Evolutionary conservation across 2,888 invertebrate species (phyloP), one percentile per base, ranked within the genome.

Genomic region (Ennomos fuscantarius): DNA sequence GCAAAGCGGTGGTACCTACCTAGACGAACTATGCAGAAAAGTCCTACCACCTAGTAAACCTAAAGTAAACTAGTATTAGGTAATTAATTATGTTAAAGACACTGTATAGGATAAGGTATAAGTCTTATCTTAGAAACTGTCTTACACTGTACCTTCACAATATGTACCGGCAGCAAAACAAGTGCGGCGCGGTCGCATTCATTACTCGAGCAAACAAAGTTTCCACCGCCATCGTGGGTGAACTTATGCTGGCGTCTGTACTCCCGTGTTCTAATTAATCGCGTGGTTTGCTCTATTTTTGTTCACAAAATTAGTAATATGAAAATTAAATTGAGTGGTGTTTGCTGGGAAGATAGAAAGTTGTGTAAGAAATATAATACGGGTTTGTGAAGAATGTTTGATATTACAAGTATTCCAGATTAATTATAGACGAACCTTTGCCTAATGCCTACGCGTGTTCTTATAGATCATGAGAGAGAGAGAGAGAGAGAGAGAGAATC

Each of bases 201-300:
- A 81, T 82, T 82, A 82, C 76, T 68, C 48, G 63, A 51, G 66
- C 63, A 70, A 80, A 79, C 79, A 79, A 81, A 81, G 73, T 81
- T 81, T 13, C 10, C 12, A 56, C 59, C 42, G 66, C 75, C 75
- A 34, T 40, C 63, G 61, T 58, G 43, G 68, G 63, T 53, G 67
- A 78, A 80, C 81, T 81, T 82, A 71, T 67, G 69, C 63, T 67
- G 63, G 53, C 52, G 43, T 49, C 52, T 69, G 70, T 72, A 63
- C 66, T 65, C 68, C 11, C 50, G 37, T 12, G 55, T 42, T 61
- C 58, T 65, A 68, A 68, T 70, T 70, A 67, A 68, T 68, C 61
- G 60, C 35, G 66, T 52, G 49, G 66, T 37, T 66, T 59, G 65
- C 52, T 62, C 48, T 63, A 63, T 50, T 63, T 66, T 45, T 54